Conservation (phyloP, 2,797 vertebrate genomes). For the Moxostoma hubbsi region DNA sequence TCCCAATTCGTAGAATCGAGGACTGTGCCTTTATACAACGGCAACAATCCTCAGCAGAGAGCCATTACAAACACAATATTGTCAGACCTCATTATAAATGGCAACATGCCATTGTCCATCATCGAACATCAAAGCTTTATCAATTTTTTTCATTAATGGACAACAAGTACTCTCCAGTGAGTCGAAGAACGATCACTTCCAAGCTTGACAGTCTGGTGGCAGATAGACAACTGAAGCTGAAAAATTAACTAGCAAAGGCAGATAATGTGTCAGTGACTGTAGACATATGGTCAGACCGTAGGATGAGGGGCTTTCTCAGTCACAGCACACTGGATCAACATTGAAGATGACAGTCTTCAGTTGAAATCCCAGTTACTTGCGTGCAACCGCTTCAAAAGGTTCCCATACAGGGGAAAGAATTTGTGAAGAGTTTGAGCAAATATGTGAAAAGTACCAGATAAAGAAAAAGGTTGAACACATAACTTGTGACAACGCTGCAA, state of each 20-base stretch:
- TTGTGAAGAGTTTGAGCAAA: conserved; percentile 43
- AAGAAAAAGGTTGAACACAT: conserved; percentile 51
- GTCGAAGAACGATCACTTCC: too few relatives aligned
- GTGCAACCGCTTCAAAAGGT: not conserved
- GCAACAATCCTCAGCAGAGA: too few relatives aligned
- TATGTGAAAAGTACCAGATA: conserved; percentile 48
- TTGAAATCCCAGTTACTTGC: not conserved
- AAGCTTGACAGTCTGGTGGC: too few relatives aligned
- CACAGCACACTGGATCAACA: not conserved
- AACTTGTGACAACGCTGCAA: conserved; percentile 53
- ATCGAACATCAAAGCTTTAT: too few relatives aligned
- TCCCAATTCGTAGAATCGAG: too few relatives aligned
- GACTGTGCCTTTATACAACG: too few relatives aligned
- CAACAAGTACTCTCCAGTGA: too few relatives aligned
- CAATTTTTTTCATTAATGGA: too few relatives aligned
- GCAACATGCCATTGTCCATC: too few relatives aligned
- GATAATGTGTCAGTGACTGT: not conserved
- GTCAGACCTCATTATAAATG: too few relatives aligned
- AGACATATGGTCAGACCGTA: not conserved
- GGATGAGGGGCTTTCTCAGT: not conserved
- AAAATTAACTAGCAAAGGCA: not conserved
- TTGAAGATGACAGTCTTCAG: not conserved
- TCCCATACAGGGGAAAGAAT: conserved; percentile 10
- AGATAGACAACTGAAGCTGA: too few relatives aligned
- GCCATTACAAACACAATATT: too few relatives aligned